Evolutionary conservation across 2,113 vertebrate species (phyloP).

Genomic region (Pseudopipra pipra): DNA sequence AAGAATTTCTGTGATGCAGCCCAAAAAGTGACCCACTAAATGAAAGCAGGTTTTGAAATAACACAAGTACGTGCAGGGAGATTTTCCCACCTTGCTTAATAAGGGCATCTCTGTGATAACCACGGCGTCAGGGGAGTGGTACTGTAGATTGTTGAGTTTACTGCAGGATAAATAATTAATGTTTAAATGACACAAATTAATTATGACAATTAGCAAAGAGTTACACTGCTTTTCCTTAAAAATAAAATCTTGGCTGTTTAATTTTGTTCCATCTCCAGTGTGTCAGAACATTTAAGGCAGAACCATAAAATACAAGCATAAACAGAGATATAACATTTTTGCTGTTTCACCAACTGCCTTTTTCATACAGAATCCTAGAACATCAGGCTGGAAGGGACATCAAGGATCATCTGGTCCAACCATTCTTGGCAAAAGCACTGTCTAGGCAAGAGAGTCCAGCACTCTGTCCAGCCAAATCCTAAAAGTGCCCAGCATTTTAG

Average conservation of each 20-base stretch:
- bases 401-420: background rate
- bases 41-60: background rate
- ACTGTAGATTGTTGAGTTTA: background rate
- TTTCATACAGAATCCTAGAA: background rate
- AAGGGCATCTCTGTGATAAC: background rate
- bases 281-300: background rate
- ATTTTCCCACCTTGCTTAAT: background rate
- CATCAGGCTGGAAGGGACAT: background rate
- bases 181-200: constrained; percentile 30
- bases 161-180: constrained; percentile 50
- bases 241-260: background rate
- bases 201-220: background rate
- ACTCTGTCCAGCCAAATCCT: no score
- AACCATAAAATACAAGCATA: background rate
- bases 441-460: background rate
- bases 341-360: background rate
- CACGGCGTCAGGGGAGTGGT: background rate
- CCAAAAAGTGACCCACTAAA: background rate
- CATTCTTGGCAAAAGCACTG: background rate
- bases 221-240: background rate
- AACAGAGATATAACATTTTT: accelerated
- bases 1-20: background rate
- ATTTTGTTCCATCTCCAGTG: background rate
- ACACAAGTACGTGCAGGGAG: background rate
- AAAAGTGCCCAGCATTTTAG: no score